Base-by-base conservation (phyloP, 2,888 invertebrate genomes). In the Bimastos eiseni region DNA sequence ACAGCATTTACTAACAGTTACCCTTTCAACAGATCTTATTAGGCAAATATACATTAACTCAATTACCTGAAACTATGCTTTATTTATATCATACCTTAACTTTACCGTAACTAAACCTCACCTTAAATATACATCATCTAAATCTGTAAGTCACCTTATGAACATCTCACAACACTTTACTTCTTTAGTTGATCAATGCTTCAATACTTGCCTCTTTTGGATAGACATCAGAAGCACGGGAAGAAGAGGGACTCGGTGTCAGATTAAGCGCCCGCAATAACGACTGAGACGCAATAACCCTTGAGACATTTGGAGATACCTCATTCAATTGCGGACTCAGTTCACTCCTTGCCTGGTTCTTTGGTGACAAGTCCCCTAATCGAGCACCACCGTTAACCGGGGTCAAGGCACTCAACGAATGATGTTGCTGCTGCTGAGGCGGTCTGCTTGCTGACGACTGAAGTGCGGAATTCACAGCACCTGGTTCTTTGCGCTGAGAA, bases 201-300 rank as follows among this genome's bases (percentile, higher is more conserved):
- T 70, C 70, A 70, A n/a, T 70, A 70, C 70, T 70, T 70, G 70
- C 70, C 70, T 70, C 70, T 70, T n/a, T 70, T 70, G 70, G 70
- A 70, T 70, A 70, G n/a, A 70, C n/a, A n/a, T 70, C 70, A 30
- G 70, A 70, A 70, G 70, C 70, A 70, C 4, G 70, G 8, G 70
- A n/a, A 70, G 70, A n/a, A 70, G 70, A 70, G 13, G n/a, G 70
- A 70, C 11, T 70, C 70, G 70, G n/a, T 70, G 70, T 70, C 70
- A 70, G 70, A n/a, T 70, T 70, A n/a, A 70, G 70, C n/a, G n/a
- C 70, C n/a, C 70, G 70, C n/a, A 70, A 70, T 70, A 70, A 70
- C 70, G 70, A 70, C n/a, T 70, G 70, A 30, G 70, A n/a, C 13
- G 70, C 3, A 17, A 70, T n/a, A 70, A n/a, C 70, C n/a, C 70